Base-by-base conservation (phyloP, 2,888 invertebrate species). In the Mythimna albipuncta region DNA sequence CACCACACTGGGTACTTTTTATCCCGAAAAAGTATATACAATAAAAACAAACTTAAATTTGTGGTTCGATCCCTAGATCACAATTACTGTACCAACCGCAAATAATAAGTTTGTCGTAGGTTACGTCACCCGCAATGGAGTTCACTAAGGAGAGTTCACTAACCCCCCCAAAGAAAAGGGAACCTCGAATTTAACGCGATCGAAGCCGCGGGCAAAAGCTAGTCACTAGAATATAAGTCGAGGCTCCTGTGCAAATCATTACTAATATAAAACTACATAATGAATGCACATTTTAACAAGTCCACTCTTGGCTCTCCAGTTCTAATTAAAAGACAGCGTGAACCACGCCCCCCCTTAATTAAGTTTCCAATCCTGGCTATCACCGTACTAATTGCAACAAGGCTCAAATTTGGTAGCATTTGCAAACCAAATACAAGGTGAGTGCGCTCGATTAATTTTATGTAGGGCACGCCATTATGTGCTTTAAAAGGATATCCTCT, bases 361-460 rank as follows among this genome's bases (percentile, higher is more conserved):
- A 80, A 64, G 71, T 75, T 64, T 69, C 63, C 65, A 69, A 80
- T 79, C 52, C 67, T 54, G 19, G 54, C 69, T 74, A 72, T 66
- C 65, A 70, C 47, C 35, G 54, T 50, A 55, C 59, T 80, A 78
- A 82, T 80, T 80, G 72, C 55, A 70, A 64, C 57, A 71, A 66
- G 67, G 63, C 64, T 80, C 74, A 72, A 73, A 77, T 84, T 78
- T 72, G 72, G 69, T 64, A 66, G 62, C 54, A 80, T 84, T 82
- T 75, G 72, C 77, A 76, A 81, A 84, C 67, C 75, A 82, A 78
- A 74, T 73, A 55, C 81, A 73, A 76, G 69, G 75, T 63, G 50
- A 69, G 54, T 69, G 69, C 61, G 61, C 64, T 2, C 66, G 47
- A 72, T 77, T 72, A 67, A 73, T 67, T 72, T 72, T 65, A 84